Base-by-base conservation (phyloP, 2,888 invertebrate genomes). In the Thymelicus acteon region DNA sequence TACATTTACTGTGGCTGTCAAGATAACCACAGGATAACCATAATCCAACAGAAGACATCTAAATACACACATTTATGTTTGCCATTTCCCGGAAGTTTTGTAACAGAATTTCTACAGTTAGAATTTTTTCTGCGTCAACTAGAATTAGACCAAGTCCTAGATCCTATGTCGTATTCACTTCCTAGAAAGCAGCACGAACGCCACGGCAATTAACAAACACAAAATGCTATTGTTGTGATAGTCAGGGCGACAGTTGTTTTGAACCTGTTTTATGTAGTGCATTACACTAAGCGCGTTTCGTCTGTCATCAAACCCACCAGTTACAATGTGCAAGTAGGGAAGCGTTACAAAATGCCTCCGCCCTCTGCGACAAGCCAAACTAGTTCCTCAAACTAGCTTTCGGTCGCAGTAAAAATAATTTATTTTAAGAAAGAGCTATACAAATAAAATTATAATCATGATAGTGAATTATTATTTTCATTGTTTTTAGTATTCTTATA, bases 241-340 rank as follows among this genome's bases (percentile, higher is more conserved):
- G 19, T 13, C 12, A 52, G 49, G 57, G 47, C 57, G 66, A 66
- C 66, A 66, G 58, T 66, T 58, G 58, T 66, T 44, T 31, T 31
- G 37, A 66, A 66, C 66, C 58, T 47, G 66, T 66, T 66, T 58
- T 58, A 58, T 48, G 37, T 66, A 48, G 66, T 58, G 58, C 66
- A 58, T 54, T 52, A 52, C 58, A n/a, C n/a, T 58, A n/a, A 19
- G 47, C 44, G 58, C n/a, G 44, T 44, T 15, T 40, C 66, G 58
- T 24, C 48, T 48, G 58, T 57, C 37, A 31, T 13, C 31, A 31
- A 13, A 31, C 4, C 12, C 57, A 44, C 44, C 48, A 15, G 31
- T 47, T 57, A 31, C 47, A 37, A 47, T 37, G 66, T 58, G 48
- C 40, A 52, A 57, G 40, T 65, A 57, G 44, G 44, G 57, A 65